Evolutionary conservation across 2,888 invertebrate genomes (phyloP).

Genomic region (Gandaritis pyraliata): DNA sequence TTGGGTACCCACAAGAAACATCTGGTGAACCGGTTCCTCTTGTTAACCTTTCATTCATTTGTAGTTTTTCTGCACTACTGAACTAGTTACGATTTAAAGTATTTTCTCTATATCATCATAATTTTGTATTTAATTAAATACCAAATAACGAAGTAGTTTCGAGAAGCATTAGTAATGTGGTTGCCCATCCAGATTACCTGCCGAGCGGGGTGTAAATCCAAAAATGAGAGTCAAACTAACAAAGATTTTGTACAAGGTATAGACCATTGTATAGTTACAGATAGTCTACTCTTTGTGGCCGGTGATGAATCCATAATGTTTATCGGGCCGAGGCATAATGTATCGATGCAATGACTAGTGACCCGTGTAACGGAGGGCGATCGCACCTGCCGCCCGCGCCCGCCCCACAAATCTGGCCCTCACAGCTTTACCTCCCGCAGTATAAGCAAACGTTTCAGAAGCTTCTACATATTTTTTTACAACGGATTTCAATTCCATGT

Average conservation of each 20-base stretch:
- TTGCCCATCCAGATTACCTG: no score
- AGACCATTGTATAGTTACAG: neutral
- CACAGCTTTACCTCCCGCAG: constrained; percentile 64
- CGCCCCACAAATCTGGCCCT: constrained; percentile 79
- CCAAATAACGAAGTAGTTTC: no score
- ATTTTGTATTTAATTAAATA: no score
- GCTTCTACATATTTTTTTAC: neutral
- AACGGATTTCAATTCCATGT: neutral
- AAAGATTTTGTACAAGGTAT: no score
- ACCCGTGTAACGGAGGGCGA: constrained; percentile 73
- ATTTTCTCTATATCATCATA: no score
- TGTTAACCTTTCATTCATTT: constrained; percentile 11
- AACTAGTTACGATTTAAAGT: no score
- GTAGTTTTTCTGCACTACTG: neutral
- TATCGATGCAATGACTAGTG: constrained; percentile 51
- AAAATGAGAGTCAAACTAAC: no score
- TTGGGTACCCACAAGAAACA: constrained; percentile 27
- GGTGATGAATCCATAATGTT: constrained; percentile 34
- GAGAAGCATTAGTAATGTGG: no score
- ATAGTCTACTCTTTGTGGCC: constrained; percentile 1
- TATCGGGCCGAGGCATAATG: constrained; percentile 35
- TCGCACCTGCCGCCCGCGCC: constrained; percentile 72
- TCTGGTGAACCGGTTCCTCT: constrained; percentile 43
- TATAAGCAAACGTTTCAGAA: constrained; percentile 49
- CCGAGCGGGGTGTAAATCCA: no score